Base-by-base conservation (phyloP, 2,888 invertebrate genomes). In the Tethea ocularis region DNA sequence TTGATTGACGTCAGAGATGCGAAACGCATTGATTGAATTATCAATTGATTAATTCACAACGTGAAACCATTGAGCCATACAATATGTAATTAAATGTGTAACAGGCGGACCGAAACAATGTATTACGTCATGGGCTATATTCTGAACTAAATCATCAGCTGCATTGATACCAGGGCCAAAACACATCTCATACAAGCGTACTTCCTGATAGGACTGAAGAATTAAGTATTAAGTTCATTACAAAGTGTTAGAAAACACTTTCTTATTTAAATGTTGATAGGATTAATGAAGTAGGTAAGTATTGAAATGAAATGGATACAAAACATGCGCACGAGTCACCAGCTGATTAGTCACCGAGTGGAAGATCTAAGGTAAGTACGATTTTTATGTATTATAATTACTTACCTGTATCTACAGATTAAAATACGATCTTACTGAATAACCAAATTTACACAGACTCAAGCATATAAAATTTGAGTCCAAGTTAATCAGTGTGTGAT, bases 31-130 rank as follows among this genome's bases (percentile, higher is more conserved):
- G 4, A 56, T 33, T 61, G 58, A 36, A 69, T 66, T 71, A 69
- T 70, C 67, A 67, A 74, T 67, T 70, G 72, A 73, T 66, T 69
- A 67, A 64, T 72, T 73, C 67, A 74, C 66, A 57, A 59, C 57
- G 58, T 58, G 62, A 64, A 66, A 54, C 58, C 59, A 13, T 56
- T 66, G 64, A 60, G 68, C 63, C 66, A 66, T 57, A 67, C 57
- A 55, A 61, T 41, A 67, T 56, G 58, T 58, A 61, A 59, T 60
- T 53, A 67, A 58, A 22, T 70, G 59, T 62, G 61, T 61, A 67
- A 58, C 38, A 61, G 62, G 61, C 70, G 67, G 67, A 70, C 67
- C 60, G 29, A 59, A 62, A 33, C 33, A 33, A 33, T 33, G 13
- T 33, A 33, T 33, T 33, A 33, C 33, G 33, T 33, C 33, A 33